These are phyloP conservation scores for Trypoxylus dichotomus DNA, from an alignment of 1,140 invertebrate species.

Conservation along the genomic window DNA sequence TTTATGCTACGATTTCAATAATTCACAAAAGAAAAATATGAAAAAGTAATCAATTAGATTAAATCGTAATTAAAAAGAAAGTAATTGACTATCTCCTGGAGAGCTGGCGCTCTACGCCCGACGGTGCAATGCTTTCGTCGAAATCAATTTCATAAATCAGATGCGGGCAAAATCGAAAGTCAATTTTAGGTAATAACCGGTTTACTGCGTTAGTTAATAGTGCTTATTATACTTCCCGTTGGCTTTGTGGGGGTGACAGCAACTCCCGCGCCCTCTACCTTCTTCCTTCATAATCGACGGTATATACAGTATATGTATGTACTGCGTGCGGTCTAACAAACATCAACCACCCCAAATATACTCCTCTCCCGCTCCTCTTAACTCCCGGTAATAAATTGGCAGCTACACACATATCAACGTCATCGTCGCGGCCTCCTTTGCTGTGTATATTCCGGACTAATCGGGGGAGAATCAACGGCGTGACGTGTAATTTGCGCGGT, in stretches of 20 bases:
- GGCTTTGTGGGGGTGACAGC: conserved; percentile 18
- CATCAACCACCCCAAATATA: conserved; percentile 6
- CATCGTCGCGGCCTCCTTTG: conserved; percentile 13
- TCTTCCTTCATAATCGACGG: background rate
- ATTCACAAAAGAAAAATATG: too few species aligned
- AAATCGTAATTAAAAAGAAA: background rate
- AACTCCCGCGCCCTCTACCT: background rate
- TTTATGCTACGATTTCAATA: too few species aligned
- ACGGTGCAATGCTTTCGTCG: background rate
- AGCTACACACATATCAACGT: conserved; percentile 30
- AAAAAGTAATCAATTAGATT: too few species aligned
- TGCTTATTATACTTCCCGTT: conserved; percentile 29
- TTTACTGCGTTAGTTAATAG: conserved; percentile 29
- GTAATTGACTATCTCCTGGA: background rate
- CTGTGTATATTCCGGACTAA: conserved; percentile 9
- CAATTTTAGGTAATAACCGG: conserved; percentile 29
- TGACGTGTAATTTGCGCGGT: conserved; percentile 37
- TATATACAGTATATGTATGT: conserved; percentile 1
- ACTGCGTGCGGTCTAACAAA: conserved; percentile 17
- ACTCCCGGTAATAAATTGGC: conserved; percentile 28
- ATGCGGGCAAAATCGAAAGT: conserved; percentile 24
- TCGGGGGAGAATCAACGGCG: conserved; percentile 42
- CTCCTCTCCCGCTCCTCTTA: conserved; percentile 2
- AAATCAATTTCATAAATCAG: conserved; percentile 27
- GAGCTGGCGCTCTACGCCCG: background rate